Conservation (phyloP, 2,797 vertebrate species). For the Xenopus petersii region DNA sequence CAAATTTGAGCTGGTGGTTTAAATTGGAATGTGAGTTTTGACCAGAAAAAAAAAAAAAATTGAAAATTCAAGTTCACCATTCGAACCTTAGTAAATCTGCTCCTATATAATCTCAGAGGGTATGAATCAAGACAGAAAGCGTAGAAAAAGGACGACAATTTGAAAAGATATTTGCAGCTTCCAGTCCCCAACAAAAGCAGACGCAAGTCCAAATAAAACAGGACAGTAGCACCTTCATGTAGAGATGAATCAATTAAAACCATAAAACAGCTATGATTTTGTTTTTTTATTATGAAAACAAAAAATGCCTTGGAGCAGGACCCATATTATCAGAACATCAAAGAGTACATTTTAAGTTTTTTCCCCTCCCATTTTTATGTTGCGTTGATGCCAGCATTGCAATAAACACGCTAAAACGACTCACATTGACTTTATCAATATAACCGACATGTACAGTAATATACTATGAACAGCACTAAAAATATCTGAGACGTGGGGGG, state of each 20-base stretch:
- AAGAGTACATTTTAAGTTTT: slow-evolving; percentile 67
- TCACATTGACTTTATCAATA: slow-evolving; percentile 68
- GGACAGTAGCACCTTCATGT: no score
- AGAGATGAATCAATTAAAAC: background rate
- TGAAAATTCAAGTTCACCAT: no score
- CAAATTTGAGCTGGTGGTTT: no score
- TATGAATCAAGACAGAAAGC: no score
- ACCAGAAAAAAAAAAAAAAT: no score
- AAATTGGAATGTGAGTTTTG: no score
- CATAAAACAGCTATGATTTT: slow-evolving; percentile 34
- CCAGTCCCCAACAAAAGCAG: no score
- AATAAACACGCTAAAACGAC: slow-evolving; percentile 77
- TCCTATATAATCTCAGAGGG: no score
- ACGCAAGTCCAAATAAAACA: no score
- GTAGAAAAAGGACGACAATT: no score
- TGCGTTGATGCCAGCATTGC: slow-evolving; percentile 68
- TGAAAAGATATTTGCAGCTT: no score
- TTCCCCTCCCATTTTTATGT: slow-evolving; percentile 44
- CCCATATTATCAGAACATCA: slow-evolving; percentile 86
- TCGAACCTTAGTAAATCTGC: no score
- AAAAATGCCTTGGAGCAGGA: slow-evolving; percentile 69
- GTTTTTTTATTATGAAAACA: slow-evolving; percentile 82
- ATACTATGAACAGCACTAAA: slow-evolving; percentile 92
- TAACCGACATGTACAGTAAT: slow-evolving; percentile 87
- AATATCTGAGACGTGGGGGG: slow-evolving; percentile 77